Conservation (phyloP, 2,888 invertebrate genomes). For the Neuroscelio doddi region DNA sequence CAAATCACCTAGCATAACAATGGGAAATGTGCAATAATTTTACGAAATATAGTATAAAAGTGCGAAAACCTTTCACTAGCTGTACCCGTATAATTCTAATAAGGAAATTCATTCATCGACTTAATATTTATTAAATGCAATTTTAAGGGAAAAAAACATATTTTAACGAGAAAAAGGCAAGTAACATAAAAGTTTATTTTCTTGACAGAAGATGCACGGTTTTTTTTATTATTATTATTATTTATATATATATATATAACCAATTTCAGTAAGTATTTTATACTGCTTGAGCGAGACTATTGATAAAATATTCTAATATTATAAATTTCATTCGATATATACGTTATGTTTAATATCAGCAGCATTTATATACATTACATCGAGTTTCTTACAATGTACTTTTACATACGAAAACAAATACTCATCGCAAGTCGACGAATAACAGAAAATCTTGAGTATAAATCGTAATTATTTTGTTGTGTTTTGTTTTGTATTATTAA, state of each 20-base stretch:
- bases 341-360: conserved; percentile 39
- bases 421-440: conserved; percentile 28
- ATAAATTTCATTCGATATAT: conserved; percentile 17
- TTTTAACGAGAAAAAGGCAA: no score
- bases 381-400: conserved; percentile 35
- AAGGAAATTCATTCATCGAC: no score
- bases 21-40: conserved; percentile 14
- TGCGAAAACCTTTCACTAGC: not conserved
- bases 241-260: no score
- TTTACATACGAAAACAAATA: conserved; percentile 26
- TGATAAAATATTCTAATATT: conserved; percentile 11
- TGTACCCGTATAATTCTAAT: no score
- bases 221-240: no score
- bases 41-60: conserved; percentile 4
- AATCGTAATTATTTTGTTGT: not conserved
- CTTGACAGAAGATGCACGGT: conserved; percentile 3
- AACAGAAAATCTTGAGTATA: conserved; percentile 9
- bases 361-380: conserved; percentile 45
- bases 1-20: conserved; percentile 9
- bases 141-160: no score
- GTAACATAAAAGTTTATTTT: no score
- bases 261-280: not conserved
- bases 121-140: no score
- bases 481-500: not conserved
- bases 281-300: conserved; percentile 1